phyloP scores from a whole-genome alignment of 2,888 invertebrate genomes.

The Drosophila colorata region DNA sequence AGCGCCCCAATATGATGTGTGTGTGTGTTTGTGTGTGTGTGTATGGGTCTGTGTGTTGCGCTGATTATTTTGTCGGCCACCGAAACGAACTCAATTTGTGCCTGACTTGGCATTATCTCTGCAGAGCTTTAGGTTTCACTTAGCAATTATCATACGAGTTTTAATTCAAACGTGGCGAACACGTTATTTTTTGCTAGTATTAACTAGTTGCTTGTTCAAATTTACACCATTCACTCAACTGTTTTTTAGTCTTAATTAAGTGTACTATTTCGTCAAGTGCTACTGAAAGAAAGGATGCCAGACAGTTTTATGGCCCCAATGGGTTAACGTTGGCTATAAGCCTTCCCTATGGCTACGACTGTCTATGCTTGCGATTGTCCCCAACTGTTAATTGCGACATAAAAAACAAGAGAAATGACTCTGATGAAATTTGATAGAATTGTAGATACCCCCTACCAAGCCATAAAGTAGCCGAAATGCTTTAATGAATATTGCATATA shows the following conservation, averaged over 20 bases:
- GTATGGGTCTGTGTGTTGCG: conserved; percentile 20
- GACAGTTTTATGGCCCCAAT: conserved; percentile 16
- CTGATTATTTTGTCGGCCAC: conserved; percentile 62
- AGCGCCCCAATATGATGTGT: conserved; percentile 40
- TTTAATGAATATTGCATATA: too few relatives aligned
- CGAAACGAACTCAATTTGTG: conserved; percentile 61
- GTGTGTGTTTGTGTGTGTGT: conserved; percentile 11
- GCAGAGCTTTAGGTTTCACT: conserved; percentile 7
- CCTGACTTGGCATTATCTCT: conserved; percentile 36
- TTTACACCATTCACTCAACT: conserved; percentile 23
- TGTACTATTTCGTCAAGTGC: conserved; percentile 38
- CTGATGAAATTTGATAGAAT: background rate
- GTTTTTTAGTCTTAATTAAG: conserved; percentile 63
- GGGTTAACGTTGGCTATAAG: conserved; percentile 16
- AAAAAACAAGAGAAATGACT: background rate
- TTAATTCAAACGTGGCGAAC: conserved; percentile 14
- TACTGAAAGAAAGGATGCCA: conserved; percentile 32
- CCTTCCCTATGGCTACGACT: conserved; percentile 1
- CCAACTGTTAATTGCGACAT: conserved; percentile 3
- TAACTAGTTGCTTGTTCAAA: too few relatives aligned
- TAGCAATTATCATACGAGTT: conserved; percentile 11
- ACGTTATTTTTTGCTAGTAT: background rate
- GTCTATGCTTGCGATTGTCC: conserved; percentile 8
- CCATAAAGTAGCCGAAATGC: background rate
- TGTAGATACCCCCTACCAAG: background rate